Evolutionary conservation across 2,888 invertebrate genomes (phyloP).

Genomic region (Alentia gelatinosa): DNA sequence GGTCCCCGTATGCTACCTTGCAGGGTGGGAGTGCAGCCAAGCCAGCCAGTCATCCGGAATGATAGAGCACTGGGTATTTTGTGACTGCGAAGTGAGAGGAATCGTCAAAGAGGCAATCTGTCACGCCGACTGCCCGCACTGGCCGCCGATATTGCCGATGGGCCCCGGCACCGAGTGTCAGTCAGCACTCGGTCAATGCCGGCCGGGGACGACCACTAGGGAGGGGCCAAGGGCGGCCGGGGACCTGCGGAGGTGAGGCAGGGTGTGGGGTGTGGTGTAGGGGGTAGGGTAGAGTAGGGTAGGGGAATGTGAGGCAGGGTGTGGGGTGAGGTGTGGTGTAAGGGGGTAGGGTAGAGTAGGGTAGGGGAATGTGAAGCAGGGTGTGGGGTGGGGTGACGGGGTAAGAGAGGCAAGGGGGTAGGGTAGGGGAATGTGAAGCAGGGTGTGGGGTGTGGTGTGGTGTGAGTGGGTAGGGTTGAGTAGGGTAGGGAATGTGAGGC

Average conservation of each 20-base stretch:
- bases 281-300: background rate
- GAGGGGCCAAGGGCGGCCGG: background rate
- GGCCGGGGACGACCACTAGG: background rate
- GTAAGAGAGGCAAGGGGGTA: background rate
- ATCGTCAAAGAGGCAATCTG: slow-evolving; percentile 26
- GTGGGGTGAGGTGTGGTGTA: background rate
- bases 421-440: background rate
- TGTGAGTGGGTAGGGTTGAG: background rate
- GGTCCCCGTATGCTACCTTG: background rate
- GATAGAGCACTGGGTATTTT: slow-evolving; percentile 29
- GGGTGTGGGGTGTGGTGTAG: background rate
- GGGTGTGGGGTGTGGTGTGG: background rate
- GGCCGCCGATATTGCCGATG: background rate
- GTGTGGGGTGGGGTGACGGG: background rate
- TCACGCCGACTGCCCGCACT: background rate
- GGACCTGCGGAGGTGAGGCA: background rate
- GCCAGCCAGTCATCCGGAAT: slow-evolving; percentile 10
- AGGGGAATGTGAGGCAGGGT: background rate
- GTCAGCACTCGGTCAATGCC: background rate
- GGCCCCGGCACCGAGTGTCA: background rate
- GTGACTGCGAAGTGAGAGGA: background rate
- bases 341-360: background rate
- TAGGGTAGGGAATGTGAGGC: no score
- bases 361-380: background rate
- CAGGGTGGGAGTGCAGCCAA: background rate